Percentiles rank a stretch among this genome's conserved stretches.
Conservation (phyloP, 2,113 vertebrate species). For the Notothenia coriiceps region DNA sequence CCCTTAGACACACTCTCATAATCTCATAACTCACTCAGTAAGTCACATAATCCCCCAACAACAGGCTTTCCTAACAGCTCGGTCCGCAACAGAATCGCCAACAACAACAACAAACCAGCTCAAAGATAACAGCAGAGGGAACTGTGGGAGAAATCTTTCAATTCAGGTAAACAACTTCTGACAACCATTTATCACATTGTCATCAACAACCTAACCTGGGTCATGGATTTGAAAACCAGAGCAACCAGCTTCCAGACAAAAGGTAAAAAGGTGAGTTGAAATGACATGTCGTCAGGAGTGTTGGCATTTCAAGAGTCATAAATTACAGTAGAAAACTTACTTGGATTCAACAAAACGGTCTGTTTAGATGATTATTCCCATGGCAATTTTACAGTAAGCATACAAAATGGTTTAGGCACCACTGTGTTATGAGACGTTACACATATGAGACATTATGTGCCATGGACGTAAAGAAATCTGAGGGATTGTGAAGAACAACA, state of each 20-base stretch:
- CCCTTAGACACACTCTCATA: conserved; percentile 22
- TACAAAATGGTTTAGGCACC: conserved; percentile 42
- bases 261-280: not conserved
- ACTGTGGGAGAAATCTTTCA: not conserved
- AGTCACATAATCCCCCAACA: conserved; percentile 62
- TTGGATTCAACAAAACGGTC: conserved; percentile 19
- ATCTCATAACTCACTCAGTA: conserved; percentile 56
- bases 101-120: conserved; percentile 36
- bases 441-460: not conserved
- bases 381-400: not conserved
- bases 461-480: conserved; percentile 3
- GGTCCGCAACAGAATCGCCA: conserved; percentile 15
- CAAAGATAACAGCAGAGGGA: not conserved
- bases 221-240: not conserved
- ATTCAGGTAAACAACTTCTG: not conserved
- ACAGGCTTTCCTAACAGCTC: conserved; percentile 50
- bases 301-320: not conserved
- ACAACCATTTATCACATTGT: conserved; percentile 14
- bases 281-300: not conserved
- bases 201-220: not conserved
- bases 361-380: not conserved
- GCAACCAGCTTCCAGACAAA: not conserved
- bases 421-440: not conserved
- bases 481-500: conserved; percentile 25
- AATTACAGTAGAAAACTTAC: conserved; percentile 29